Percentiles rank a stretch among this genome's conserved stretches.
These are phyloP conservation scores for Orius laevigatus DNA, from an alignment of 1,140 invertebrate genomes.

Conservation along the genomic window DNA sequence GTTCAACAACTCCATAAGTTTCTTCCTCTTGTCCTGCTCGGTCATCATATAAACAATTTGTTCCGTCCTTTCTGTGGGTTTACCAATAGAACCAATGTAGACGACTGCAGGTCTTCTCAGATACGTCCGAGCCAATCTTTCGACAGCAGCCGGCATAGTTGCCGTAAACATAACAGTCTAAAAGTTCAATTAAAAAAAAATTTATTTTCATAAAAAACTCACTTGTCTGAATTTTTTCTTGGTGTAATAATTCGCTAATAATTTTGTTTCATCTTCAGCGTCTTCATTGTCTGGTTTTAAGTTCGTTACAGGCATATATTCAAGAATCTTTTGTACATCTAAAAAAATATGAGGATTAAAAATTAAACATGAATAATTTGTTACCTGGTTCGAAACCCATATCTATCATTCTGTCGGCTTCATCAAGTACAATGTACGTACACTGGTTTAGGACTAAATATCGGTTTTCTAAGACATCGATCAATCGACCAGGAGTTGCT, in stretches of 20 bases:
- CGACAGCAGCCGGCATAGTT: constrained; percentile 97
- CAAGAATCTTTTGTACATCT: constrained; percentile 94
- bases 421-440: constrained; percentile 82
- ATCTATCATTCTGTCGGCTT: constrained; percentile 98
- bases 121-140: constrained; percentile 88
- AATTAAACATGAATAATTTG: too few species aligned
- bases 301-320: constrained; percentile 97
- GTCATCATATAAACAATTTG: constrained; percentile 93
- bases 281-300: constrained; percentile 97
- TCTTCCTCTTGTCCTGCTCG: constrained; percentile 85
- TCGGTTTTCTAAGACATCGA: constrained; percentile 96
- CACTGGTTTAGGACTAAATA: constrained; percentile 94
- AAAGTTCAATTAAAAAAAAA: constrained; percentile 17
- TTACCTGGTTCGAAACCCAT: constrained; percentile 92
- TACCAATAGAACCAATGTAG: constrained; percentile 96
- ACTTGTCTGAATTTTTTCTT: constrained; percentile 95
- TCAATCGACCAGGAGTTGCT: constrained; percentile 96
- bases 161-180: constrained; percentile 99
- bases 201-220: constrained; percentile 12
- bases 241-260: constrained; percentile 88
- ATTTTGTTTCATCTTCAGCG: constrained; percentile 83
- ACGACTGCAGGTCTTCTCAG: constrained; percentile 90
- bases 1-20: constrained; percentile 71
- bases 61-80: constrained; percentile 94
- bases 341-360: too few species aligned